Evolutionary conservation across 2,888 invertebrate species (phyloP), one percentile per base, ranked within the genome.

Genomic region (Caenorhabditis angaria): DNA sequence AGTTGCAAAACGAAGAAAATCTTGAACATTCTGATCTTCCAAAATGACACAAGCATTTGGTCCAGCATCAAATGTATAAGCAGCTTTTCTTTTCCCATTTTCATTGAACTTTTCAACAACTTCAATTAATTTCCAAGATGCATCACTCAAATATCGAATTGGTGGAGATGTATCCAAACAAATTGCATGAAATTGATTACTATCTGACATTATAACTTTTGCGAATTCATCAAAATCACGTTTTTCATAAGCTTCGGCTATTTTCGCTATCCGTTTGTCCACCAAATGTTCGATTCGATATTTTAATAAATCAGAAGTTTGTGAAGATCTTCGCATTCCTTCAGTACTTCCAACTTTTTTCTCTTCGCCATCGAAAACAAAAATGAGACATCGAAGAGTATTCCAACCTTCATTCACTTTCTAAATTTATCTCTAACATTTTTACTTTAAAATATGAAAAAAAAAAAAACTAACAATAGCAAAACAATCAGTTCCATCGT

Each of bases 51-150:
- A 78, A 1, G 80, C 82, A 61, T 82, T 82, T 57, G 82, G 80
- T 47, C 82, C 82, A 63, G 99, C 99, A 91, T 99, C 99, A 90
- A 94, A 99, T 20, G 97, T 97, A 88, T 99, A 99, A 0, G 95
- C 95, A 8, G 94, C 91, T 92, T 92, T 27, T 83, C 54, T 60
- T 25, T 10, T 25, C 8, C 24, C 58, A 5, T 2, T 47, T 32
- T 27, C 51, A 57, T 99, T 99, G 87, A 93, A 95, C 24, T 90
- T 89, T 89, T 97, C 94, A 60, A 97, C 91, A 68, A 95, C 89
- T 70, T 92, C 90, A 4, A 93, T 91, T 63, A 99, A 92, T 27
- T 91, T 90, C 88, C 93, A 92, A 0, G 97, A 97, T 0, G 91
- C 90, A 86, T 94, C 93, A 86, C 93, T 96, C 92, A 97, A 92